Conservation (phyloP, 2,797 vertebrate species). For the Psittacula echo region DNA sequence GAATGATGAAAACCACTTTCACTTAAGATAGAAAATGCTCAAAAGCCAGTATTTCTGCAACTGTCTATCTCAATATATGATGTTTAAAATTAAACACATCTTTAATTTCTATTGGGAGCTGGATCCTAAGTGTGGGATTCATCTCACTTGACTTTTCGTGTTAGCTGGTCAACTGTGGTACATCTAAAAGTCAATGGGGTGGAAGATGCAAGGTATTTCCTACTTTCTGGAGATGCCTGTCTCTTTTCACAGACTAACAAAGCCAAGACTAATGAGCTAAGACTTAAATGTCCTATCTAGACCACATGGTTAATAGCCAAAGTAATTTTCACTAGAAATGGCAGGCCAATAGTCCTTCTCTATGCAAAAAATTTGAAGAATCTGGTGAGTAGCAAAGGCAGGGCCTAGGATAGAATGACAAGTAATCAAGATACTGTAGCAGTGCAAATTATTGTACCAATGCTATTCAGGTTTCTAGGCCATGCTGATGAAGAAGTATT, state of each 20-base stretch:
- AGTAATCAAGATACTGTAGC: no score
- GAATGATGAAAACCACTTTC: neutral
- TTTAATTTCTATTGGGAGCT: neutral
- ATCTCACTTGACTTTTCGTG: neutral
- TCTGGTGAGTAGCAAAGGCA: neutral
- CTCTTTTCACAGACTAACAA: neutral
- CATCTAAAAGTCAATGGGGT: neutral
- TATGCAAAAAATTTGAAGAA: neutral
- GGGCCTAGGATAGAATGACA: neutral
- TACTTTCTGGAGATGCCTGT: neutral
- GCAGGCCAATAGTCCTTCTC: neutral
- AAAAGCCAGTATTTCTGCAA: neutral
- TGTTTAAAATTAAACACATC: neutral
- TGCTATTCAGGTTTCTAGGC: neutral
- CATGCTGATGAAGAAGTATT: neutral
- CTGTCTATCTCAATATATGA: neutral
- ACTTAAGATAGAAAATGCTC: neutral
- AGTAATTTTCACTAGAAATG: neutral
- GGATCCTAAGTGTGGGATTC: neutral
- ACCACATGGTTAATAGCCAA: neutral
- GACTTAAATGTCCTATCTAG: neutral
- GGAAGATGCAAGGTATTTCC: neutral
- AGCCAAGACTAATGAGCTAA: neutral
- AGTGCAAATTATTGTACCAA: neutral
- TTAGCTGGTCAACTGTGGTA: neutral